Evolutionary conservation across 2,113 vertebrate species (phyloP).

Genomic region (Oryctolagus cuniculus): mOryCun1.1 NC_091441.1:41309001-41309500

Average conservation of each 20-base stretch:
- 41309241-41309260: background rate
- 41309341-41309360: background rate
- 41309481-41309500: background rate
- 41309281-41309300: background rate
- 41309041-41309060: background rate
- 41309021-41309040: background rate
- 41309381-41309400: background rate
- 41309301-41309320: background rate
- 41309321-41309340: background rate
- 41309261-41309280: background rate
- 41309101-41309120: too few relatives aligned
- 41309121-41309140: background rate
- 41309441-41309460: background rate
- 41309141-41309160: background rate
- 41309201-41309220: background rate
- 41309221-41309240: background rate
- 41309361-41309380: background rate
- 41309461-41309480: background rate
- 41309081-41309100: background rate
- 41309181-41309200: background rate
- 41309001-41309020: background rate
- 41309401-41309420: background rate
- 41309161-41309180: background rate
- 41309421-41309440: conserved; percentile 7
- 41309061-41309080: background rate